These are phyloP conservation scores for Chromoteleia sp. DNA, from an alignment of 2,888 invertebrate species.

Conservation along the genomic window DNA sequence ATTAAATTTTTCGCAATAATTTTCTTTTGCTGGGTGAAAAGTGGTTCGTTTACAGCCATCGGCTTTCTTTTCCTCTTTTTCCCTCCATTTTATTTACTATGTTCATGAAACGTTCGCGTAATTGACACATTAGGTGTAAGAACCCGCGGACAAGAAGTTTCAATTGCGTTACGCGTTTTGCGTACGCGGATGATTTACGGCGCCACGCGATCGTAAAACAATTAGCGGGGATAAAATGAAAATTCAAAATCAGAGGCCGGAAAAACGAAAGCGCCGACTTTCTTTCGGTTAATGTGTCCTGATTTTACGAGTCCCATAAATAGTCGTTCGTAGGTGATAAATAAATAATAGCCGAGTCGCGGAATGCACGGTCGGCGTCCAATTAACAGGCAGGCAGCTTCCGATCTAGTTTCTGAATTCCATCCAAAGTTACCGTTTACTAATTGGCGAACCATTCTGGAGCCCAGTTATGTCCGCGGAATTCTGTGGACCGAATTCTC, in stretches of 20 bases:
- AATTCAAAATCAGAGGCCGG: slow-evolving; percentile 43
- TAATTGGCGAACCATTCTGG: too few species aligned
- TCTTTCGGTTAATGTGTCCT: slow-evolving; percentile 25
- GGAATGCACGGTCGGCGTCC: slow-evolving; percentile 39
- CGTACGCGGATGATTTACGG: slow-evolving; percentile 63
- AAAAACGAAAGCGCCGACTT: slow-evolving; percentile 42
- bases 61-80: slow-evolving; percentile 22
- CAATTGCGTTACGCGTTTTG: slow-evolving; percentile 69
- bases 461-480: slow-evolving; percentile 21
- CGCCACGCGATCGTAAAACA: slow-evolving; percentile 58
- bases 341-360: slow-evolving; percentile 46
- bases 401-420: slow-evolving; percentile 31
- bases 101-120: slow-evolving; percentile 54
- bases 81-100: slow-evolving; percentile 39
- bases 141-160: slow-evolving; percentile 62
- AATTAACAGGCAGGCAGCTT: slow-evolving; percentile 40
- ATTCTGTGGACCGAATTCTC: slow-evolving; percentile 61
- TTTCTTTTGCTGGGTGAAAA: slow-evolving; percentile 11
- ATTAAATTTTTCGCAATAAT: not conserved
- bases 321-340: slow-evolving; percentile 49
- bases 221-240: slow-evolving; percentile 62
- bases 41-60: slow-evolving; percentile 7
- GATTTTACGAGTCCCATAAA: slow-evolving; percentile 61
- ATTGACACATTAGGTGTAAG: slow-evolving; percentile 67
- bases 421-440: too few species aligned